Conservation (phyloP, 1,140 invertebrate genomes). For the Metaphire vulgaris region DNA sequence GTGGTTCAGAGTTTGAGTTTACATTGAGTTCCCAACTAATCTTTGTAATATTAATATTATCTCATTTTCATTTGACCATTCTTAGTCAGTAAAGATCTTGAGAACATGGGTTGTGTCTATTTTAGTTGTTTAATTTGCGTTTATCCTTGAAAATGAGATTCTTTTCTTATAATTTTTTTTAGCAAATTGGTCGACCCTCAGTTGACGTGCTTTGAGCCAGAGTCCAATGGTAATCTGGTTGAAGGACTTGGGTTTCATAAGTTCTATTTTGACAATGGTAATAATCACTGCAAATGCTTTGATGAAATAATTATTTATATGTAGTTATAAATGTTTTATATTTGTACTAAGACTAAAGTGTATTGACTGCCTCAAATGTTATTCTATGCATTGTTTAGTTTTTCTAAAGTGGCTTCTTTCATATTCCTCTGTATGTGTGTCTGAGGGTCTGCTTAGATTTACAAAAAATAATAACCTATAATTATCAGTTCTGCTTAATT, state of each 20-base stretch:
- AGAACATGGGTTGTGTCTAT: neutral
- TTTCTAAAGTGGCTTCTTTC: too few relatives aligned
- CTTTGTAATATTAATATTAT: neutral
- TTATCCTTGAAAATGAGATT: neutral
- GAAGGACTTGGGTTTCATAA: constrained; percentile 99
- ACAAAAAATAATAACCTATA: too few relatives aligned
- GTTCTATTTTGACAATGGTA: constrained; percentile 99
- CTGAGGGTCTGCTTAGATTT: too few relatives aligned
- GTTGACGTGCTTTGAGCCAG: constrained; percentile 97
- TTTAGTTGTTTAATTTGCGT: neutral
- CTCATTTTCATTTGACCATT: neutral
- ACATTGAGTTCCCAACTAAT: neutral
- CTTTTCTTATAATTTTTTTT: constrained; percentile 25
- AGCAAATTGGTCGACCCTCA: constrained; percentile 98
- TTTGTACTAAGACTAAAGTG: too few relatives aligned
- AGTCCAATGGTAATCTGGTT: constrained; percentile 94
- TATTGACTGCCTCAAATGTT: too few relatives aligned
- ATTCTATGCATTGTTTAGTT: too few relatives aligned
- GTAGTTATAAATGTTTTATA: too few relatives aligned
- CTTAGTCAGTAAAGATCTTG: neutral
- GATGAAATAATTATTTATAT: too few relatives aligned
- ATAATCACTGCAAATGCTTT: too few relatives aligned
- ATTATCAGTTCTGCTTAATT: too few relatives aligned
- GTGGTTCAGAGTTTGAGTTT: neutral
- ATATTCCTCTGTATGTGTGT: too few relatives aligned